Percentiles rank a stretch among this genome's conserved stretches.
Conservation (phyloP, 2,797 vertebrate genomes). For the Sebastes alutus region DNA sequence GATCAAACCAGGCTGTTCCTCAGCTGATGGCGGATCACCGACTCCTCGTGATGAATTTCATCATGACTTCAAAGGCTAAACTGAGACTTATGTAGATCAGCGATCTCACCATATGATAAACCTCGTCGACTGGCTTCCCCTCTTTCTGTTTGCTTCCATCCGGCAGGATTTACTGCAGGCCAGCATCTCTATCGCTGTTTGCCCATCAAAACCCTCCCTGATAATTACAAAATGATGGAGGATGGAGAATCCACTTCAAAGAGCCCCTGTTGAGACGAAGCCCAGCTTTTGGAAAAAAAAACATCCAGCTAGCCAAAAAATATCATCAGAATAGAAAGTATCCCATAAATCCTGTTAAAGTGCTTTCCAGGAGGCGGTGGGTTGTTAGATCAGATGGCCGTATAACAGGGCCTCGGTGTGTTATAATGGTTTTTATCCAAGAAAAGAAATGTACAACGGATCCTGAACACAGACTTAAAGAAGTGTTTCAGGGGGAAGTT, state of each 20-base stretch:
- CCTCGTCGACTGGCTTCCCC: neutral
- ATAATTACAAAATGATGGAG: conserved; percentile 61
- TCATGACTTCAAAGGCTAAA: neutral
- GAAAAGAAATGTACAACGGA: neutral
- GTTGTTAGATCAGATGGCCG: conserved; percentile 44
- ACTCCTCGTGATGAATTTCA: neutral
- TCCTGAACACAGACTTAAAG: neutral
- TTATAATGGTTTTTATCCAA: neutral
- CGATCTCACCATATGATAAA: neutral
- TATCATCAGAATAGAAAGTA: conserved; percentile 52
- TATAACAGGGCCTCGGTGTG: neutral
- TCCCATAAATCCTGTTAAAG: conserved; percentile 58
- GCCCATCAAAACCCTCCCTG: neutral
- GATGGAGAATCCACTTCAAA: conserved; percentile 29
- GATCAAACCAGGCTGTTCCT: neutral
- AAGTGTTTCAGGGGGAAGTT: neutral
- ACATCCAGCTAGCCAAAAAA: conserved; percentile 37
- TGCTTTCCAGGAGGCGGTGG: conserved; percentile 44
- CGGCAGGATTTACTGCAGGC: conserved; percentile 1
- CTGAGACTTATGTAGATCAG: neutral
- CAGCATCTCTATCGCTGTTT: neutral
- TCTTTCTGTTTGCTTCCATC: neutral
- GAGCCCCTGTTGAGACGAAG: conserved; percentile 29
- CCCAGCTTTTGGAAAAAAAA: conserved; percentile 21
- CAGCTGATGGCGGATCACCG: neutral